Evolutionary conservation across 1,140 invertebrate species (phyloP).

Genomic region (Leptoteleia sp.): DNA sequence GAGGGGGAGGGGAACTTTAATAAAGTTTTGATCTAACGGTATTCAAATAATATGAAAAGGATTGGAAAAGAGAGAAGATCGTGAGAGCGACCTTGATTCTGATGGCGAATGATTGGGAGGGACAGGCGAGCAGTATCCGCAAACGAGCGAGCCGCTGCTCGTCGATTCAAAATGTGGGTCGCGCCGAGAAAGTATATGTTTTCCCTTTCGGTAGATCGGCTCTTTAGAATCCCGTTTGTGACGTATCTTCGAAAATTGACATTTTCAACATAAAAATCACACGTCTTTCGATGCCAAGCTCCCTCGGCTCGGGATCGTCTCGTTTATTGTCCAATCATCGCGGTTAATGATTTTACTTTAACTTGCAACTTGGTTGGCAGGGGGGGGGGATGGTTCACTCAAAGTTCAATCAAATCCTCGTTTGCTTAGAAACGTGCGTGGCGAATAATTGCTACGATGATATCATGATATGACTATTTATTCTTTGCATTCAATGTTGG

Average conservation of each 20-base stretch:
- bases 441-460: too few species aligned
- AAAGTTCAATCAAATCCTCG: too few species aligned
- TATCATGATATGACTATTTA: too few species aligned
- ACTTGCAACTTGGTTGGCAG: too few species aligned
- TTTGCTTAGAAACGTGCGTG: too few species aligned
- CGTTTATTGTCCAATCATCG: too few species aligned
- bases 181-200: conserved; percentile 68
- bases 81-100: conserved; percentile 70
- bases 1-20: too few species aligned
- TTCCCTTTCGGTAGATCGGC: conserved; percentile 67
- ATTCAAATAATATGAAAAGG: conserved; percentile 60
- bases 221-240: conserved; percentile 54
- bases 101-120: conserved; percentile 64
- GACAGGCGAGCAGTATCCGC: conserved; percentile 66
- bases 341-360: too few species aligned
- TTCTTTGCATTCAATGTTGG: too few species aligned
- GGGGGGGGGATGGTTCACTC: too few species aligned
- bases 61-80: conserved; percentile 68
- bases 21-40: conserved; percentile 63
- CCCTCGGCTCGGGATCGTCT: too few species aligned
- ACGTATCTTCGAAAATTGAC: conserved; percentile 57
- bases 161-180: conserved; percentile 68
- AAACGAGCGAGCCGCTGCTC: conserved; percentile 63
- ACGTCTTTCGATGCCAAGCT: too few species aligned
- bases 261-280: conserved; percentile 32